A percentile compares a stretch with the other conserved stretches of the same genome.
Evolutionary conservation across 1,140 invertebrate species (phyloP).

Genomic region (Megalonaias nervosa): DNA sequence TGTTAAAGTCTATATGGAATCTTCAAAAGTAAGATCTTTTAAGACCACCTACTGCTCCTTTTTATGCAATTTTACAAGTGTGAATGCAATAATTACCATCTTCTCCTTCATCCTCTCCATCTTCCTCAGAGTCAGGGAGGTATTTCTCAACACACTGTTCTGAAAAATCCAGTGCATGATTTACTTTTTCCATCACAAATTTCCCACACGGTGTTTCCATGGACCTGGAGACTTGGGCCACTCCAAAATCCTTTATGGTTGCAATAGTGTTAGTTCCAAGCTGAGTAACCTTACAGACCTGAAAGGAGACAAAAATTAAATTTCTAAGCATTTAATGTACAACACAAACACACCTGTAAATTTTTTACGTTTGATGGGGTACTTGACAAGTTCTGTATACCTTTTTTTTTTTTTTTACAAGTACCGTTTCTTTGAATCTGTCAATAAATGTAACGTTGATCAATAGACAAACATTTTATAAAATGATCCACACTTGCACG

Average conservation of each 20-base stretch:
- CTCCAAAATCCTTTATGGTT: constrained; percentile 47
- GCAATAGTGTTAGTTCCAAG: constrained; percentile 31
- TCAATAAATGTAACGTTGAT: too few relatives aligned
- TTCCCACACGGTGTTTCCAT: constrained; percentile 52
- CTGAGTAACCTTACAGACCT: constrained; percentile 36
- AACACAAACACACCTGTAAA: not conserved
- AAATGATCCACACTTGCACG: too few relatives aligned
- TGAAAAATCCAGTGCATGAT: constrained; percentile 45
- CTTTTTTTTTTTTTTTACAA: too few relatives aligned
- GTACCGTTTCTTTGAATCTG: too few relatives aligned
- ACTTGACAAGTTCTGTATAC: not conserved
- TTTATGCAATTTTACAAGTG: too few relatives aligned
- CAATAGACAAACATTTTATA: too few relatives aligned
- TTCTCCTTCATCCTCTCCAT: constrained; percentile 12
- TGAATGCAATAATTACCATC: not conserved
- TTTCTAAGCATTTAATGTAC: not conserved
- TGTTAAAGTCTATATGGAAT: too few relatives aligned
- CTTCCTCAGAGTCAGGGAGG: constrained; percentile 47
- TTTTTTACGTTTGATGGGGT: not conserved
- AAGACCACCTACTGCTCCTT: too few relatives aligned
- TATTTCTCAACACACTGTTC: constrained; percentile 59
- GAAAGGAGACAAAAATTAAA: not conserved
- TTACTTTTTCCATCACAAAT: constrained; percentile 45
- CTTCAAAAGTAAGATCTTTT: too few relatives aligned
- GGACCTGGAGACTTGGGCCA: constrained; percentile 35